These are phyloP conservation scores for Pediacus dermestoides DNA, from an alignment of 2,888 invertebrate genomes.

Conservation along the genomic window DNA sequence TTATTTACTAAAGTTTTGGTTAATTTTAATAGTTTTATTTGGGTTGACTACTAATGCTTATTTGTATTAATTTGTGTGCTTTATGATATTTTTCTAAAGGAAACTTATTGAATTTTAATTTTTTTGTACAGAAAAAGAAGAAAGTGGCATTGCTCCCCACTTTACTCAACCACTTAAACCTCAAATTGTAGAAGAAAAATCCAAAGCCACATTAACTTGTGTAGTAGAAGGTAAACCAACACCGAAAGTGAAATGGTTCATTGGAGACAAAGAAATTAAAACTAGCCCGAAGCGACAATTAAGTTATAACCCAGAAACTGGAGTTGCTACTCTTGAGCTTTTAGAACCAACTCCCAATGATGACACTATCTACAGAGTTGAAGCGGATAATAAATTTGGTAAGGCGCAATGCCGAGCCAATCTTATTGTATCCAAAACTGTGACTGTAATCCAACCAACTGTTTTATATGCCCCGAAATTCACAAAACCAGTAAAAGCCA, in stretches of 20 bases:
- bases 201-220: slow-evolving; percentile 63
- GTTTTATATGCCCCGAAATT: slow-evolving; percentile 69
- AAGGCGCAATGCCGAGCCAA: slow-evolving; percentile 71
- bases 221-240: slow-evolving; percentile 65
- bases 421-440: slow-evolving; percentile 57
- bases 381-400: slow-evolving; percentile 71
- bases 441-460: slow-evolving; percentile 51
- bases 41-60: too few relatives aligned
- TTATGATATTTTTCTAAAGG: too few relatives aligned
- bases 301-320: slow-evolving; percentile 60
- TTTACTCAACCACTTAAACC: slow-evolving; percentile 66
- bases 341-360: slow-evolving; percentile 63
- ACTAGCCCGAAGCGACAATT: slow-evolving; percentile 56
- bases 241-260: slow-evolving; percentile 70
- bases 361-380: slow-evolving; percentile 65
- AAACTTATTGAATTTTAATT: too few relatives aligned
- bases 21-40: too few relatives aligned
- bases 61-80: too few relatives aligned
- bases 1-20: too few relatives aligned
- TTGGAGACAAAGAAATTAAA: slow-evolving; percentile 59
- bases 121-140: slow-evolving; percentile 59
- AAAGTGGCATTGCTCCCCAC: slow-evolving; percentile 63
- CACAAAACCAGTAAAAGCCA: slow-evolving; percentile 71
- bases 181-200: slow-evolving; percentile 59
- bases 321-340: slow-evolving; percentile 61